Conservation (phyloP, 2,797 vertebrate genomes). For the Falco rusticolus region DNA sequence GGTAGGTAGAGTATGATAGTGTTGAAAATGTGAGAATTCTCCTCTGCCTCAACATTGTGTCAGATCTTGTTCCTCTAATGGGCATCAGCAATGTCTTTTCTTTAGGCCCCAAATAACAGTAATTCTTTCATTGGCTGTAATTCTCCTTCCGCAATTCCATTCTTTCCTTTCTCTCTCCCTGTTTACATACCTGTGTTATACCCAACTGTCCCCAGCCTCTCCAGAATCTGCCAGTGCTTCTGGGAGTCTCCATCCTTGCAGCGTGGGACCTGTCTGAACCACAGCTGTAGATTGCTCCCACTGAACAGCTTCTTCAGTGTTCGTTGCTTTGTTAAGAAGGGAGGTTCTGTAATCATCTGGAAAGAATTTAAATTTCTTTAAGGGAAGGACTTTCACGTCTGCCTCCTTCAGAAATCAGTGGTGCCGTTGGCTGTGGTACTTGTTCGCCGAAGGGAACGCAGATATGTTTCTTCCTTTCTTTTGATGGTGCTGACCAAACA, state of each 20-base stretch:
- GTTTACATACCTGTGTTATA: background rate
- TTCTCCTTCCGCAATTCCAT: background rate
- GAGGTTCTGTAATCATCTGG: background rate
- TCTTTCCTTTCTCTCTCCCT: background rate
- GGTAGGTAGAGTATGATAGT: background rate
- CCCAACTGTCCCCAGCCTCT: background rate
- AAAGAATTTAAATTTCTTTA: background rate
- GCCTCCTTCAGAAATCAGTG: background rate
- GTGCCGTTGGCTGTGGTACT: background rate
- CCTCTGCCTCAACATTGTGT: background rate
- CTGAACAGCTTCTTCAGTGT: background rate
- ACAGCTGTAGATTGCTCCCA: background rate
- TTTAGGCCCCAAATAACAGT: background rate
- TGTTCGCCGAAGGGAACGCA: background rate
- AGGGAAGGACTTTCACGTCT: background rate
- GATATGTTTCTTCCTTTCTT: background rate
- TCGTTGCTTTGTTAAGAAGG: background rate
- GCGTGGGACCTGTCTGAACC: background rate
- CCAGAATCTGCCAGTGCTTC: background rate
- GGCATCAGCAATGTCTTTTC: background rate
- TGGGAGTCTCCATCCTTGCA: background rate
- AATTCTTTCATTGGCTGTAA: background rate
- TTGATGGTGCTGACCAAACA: background rate
- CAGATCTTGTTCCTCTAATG: background rate
- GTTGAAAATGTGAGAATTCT: background rate